Percentiles rank a stretch among this genome's conserved stretches.
These are phyloP conservation scores for Aphis craccivora DNA, from an alignment of 1,140 invertebrate species.

Conservation along the genomic window DNA sequence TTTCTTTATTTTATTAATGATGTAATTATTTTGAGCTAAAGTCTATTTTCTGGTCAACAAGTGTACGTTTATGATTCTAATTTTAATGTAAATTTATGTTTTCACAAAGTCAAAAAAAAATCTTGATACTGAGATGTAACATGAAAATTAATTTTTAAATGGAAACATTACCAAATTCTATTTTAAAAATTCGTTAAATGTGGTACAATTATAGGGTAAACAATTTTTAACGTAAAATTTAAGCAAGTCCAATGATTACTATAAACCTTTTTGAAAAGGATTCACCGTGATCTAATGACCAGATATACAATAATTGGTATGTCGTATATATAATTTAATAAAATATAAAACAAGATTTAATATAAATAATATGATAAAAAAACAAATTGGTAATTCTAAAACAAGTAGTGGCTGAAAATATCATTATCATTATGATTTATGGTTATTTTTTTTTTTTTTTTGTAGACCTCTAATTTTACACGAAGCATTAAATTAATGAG, in stretches of 20 bases:
- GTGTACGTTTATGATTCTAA: no score
- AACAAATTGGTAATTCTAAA: background rate
- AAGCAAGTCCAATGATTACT: background rate
- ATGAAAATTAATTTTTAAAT: no score
- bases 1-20: background rate
- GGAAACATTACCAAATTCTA: no score
- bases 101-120: no score
- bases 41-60: background rate
- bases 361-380: background rate
- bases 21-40: background rate
- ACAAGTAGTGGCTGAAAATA: background rate
- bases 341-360: background rate
- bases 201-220: background rate
- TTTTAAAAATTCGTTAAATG: no score
- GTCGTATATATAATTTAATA: background rate
- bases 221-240: background rate
- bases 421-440: no score
- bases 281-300: background rate
- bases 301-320: background rate
- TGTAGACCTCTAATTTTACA: background rate
- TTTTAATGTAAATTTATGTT: no score
- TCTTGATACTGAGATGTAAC: no score
- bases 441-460: background rate
- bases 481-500: background rate
- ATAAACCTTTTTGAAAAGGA: no score